Evolutionary conservation across 1,140 invertebrate genomes (phyloP).

Genomic region (Trichogramma pretiosum): DNA sequence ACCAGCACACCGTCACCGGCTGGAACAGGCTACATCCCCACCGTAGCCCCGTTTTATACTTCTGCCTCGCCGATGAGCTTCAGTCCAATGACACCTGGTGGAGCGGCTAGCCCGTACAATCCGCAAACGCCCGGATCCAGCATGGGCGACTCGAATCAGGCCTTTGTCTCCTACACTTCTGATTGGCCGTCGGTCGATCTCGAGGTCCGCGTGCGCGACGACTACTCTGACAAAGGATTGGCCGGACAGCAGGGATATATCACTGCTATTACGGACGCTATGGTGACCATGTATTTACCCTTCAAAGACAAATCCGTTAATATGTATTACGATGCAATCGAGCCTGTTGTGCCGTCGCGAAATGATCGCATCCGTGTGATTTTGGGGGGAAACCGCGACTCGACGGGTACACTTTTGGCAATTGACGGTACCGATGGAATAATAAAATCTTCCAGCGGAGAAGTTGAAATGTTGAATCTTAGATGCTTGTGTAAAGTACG

Average conservation of each 20-base stretch:
- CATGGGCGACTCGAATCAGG: too few species aligned
- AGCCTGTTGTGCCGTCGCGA: slow-evolving; percentile 76
- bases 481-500: slow-evolving; percentile 63
- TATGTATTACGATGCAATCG: slow-evolving; percentile 75
- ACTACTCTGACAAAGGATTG: slow-evolving; percentile 72
- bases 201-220: slow-evolving; percentile 72
- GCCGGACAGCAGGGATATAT: slow-evolving; percentile 83
- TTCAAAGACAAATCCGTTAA: slow-evolving; percentile 80
- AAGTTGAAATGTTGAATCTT: slow-evolving; percentile 65
- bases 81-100: slow-evolving; percentile 78
- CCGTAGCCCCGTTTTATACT: slow-evolving; percentile 54
- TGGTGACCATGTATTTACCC: slow-evolving; percentile 80
- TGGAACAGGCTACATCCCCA: slow-evolving; percentile 55
- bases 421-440: slow-evolving; percentile 79
- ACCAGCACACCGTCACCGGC: slow-evolving; percentile 63
- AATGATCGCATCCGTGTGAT: slow-evolving; percentile 90
- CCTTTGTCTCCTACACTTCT: slow-evolving; percentile 19
- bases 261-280: slow-evolving; percentile 70
- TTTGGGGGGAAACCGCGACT: slow-evolving; percentile 81
- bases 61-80: slow-evolving; percentile 66
- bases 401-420: slow-evolving; percentile 74
- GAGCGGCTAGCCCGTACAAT: slow-evolving; percentile 63
- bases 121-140: slow-evolving; percentile 75
- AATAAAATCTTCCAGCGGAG: slow-evolving; percentile 60
- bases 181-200: slow-evolving; percentile 92